Percentiles rank a stretch among this genome's conserved stretches.
Evolutionary conservation across 1,140 invertebrate genomes (phyloP).

Genomic region (Plectrocnemia conspersa): DNA sequence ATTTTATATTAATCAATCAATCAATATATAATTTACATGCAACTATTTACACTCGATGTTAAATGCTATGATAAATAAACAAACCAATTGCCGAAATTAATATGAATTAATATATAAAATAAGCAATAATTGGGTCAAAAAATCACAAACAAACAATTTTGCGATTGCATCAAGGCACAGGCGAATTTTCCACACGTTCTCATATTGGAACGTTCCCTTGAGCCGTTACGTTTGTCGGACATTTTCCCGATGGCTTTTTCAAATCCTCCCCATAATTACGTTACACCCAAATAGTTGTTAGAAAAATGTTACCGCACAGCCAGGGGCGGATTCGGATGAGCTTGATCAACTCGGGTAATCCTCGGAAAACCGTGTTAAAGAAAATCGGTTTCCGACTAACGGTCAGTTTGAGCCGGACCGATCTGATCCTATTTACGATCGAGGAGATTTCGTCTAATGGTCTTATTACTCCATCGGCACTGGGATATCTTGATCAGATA

Average conservation of each 20-base stretch:
- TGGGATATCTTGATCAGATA: constrained; percentile 6
- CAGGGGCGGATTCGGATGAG: background rate
- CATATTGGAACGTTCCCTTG: no score
- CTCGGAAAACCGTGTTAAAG: constrained; percentile 27
- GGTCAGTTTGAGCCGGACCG: constrained; percentile 3
- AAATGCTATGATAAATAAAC: no score
- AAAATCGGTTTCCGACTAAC: constrained; percentile 28
- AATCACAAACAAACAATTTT: no score
- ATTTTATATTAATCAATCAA: no score
- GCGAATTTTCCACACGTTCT: no score
- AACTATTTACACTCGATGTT: no score
- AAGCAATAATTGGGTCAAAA: no score
- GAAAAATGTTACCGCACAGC: background rate
- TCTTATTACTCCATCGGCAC: background rate
- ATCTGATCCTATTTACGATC: constrained; percentile 11
- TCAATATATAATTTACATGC: no score
- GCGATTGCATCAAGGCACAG: no score
- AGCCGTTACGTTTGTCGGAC: background rate
- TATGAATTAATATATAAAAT: no score
- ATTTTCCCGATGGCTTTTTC: background rate
- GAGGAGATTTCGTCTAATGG: constrained; percentile 12
- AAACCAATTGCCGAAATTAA: no score
- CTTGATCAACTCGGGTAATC: constrained; percentile 20
- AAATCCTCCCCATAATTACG: constrained; percentile 21
- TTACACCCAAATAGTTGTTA: constrained; percentile 11